Evolutionary conservation across 2,113 vertebrate species (phyloP), one percentile per base, ranked within the genome.

Genomic region (Terrapene triunguis): DNA sequence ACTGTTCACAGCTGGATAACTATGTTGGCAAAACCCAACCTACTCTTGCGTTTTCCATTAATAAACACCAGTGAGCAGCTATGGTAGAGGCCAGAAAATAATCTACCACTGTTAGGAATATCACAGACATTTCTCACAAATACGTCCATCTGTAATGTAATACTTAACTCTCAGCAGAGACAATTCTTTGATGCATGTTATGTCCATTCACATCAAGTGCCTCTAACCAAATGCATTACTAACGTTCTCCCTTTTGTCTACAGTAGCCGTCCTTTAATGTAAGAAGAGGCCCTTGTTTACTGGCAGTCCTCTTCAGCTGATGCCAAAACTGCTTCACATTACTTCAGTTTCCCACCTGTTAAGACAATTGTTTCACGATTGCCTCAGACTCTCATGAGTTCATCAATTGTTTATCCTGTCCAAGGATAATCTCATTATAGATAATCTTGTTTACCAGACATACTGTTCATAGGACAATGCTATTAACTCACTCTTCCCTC

Each of bases 371-470:
- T 84, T 87, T 88, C 86, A 83, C 87, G 78, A 89, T 95, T 97
- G 93, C 89, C 82, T 95, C 94, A 97, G 88, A 93, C 81, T 72
- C 53, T 50, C 89, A 93, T 93, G 95, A 97, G 96, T 62, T 96
- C 95, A 97, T 96, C 89, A 92, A 27, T 84, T 55, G 78, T 92
- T 96, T 89, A 93, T 91, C 81, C 92, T 95, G 94, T 87, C 89
- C 87, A 85, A 95, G 82, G 62, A 89, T 97, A 98, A 97, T 95
- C 96, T 94, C 81, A 94, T 97, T 97, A 93, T 4, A 88, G 85
- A 72, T 96, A 97, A 98, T 97, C 94, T 96, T 95, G 89, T 97
- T 97, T 97, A 92, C 94, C 84, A 25, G 82, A 51, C 51, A 72
- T 89, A 84, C 86, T 79, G 89, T 76, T 87, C 89, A n/a, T 85